Base-by-base conservation (phyloP, 2,888 invertebrate genomes). In the Xanthorhoe designata region DNA sequence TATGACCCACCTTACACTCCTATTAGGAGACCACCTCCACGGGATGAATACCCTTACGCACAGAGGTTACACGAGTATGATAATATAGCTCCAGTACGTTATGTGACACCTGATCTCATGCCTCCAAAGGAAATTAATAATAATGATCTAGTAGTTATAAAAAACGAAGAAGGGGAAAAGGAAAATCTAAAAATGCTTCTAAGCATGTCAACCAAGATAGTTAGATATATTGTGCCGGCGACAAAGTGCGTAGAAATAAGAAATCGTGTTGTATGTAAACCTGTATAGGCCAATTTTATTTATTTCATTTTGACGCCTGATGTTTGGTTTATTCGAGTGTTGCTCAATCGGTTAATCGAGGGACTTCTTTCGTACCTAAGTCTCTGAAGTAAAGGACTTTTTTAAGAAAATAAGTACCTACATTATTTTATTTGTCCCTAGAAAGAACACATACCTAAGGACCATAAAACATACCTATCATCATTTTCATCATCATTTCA, bases 211-310 rank as follows among this genome's bases (percentile, higher is more conserved):
- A 49, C 53, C 2, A 61, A 52, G 10, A 58, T 42, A 5, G 13
- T 42, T 13, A 13, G 32, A 19, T 50, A 61, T 57, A 57, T 24
- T 24, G 24, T 18, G 50, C 24, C 52, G 13, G 55, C 42, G 5
- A 54, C 82, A 8, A 77, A 73, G 68, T 88, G 87, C 72, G 69
- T 86, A 18, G 84, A 87, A 70, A 80, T 86, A 55, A 63, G 66
- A 35, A 78, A 83, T 17, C 79, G 85, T 61, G 80, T 88, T 66
- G 82, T 88, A 10, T 88, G 88, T 70, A 76, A 72, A 47, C 10
- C 35, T n/a, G 32, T 6, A 72, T 38, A 76, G 64, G 68, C 56
- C 65, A 52, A 62, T 5, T 59, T 42, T 42, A 42, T 42, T 42
- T 18, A 35, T 51, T 54, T 10, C 10, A 9, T 5, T 47, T 19